These are phyloP conservation scores for Rynchops niger DNA, from an alignment of 2,113 vertebrate species.

Conservation along the genomic window DNA sequence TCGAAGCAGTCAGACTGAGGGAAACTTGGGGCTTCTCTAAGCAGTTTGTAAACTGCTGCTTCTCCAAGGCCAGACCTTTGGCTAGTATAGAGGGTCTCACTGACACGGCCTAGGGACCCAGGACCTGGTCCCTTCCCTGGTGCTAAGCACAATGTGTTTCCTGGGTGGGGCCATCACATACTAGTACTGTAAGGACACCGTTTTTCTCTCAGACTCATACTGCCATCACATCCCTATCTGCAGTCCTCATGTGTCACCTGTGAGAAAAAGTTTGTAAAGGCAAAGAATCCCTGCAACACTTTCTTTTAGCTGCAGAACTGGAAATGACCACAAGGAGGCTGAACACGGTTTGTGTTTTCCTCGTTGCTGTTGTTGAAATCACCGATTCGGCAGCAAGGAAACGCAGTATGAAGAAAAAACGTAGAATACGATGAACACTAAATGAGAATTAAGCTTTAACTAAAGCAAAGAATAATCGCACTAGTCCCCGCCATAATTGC, in stretches of 20 bases:
- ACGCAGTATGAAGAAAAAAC: not conserved
- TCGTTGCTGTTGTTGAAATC: not conserved
- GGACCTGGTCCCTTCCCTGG: not conserved
- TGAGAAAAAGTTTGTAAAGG: not conserved
- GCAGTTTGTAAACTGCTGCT: not conserved
- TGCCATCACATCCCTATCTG: not conserved
- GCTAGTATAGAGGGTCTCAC: not conserved
- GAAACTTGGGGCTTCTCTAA: not conserved
- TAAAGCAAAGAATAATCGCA: fast-evolving
- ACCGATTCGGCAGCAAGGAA: not conserved
- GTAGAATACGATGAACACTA: not conserved
- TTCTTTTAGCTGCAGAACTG: not conserved
- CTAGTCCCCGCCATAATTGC: not conserved
- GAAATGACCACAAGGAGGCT: not conserved
- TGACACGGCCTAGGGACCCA: not conserved
- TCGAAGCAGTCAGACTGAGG: not conserved
- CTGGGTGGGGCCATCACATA: not conserved
- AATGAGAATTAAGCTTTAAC: not conserved
- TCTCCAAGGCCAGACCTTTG: not conserved
- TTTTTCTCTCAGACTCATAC: not conserved
- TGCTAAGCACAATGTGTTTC: not conserved
- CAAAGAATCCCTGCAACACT: not conserved
- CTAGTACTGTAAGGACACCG: not conserved
- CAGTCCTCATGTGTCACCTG: fast-evolving
- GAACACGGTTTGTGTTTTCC: not conserved